phyloP scores from a whole-genome alignment of 2,888 invertebrate species.

The Tupiocoris notatus region DNA sequence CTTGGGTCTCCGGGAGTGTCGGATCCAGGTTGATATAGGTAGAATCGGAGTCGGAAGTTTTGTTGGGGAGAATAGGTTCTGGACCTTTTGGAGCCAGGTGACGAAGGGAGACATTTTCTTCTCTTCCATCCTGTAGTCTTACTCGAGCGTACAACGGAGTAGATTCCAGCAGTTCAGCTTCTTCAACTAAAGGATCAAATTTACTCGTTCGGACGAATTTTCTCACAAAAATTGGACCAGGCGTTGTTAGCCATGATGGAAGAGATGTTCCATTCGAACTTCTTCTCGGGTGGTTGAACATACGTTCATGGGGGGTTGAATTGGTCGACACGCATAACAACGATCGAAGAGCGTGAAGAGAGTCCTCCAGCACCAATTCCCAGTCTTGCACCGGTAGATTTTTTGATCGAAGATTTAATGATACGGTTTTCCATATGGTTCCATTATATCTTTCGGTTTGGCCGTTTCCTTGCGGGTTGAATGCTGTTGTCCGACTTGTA shows the following conservation, averaged over 20 bases:
- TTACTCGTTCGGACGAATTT: neutral
- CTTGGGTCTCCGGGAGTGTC: too few relatives aligned
- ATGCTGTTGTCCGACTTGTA: neutral
- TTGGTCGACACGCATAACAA: neutral
- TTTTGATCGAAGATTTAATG: neutral
- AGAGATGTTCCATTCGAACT: neutral
- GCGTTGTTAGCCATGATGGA: neutral
- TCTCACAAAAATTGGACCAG: neutral
- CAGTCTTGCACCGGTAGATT: neutral
- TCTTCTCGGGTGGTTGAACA: neutral
- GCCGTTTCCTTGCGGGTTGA: neutral
- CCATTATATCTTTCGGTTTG: neutral
- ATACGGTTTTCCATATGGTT: neutral
- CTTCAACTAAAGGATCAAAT: slow-evolving; percentile 3
- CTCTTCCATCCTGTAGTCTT: neutral
- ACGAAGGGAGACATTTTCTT: neutral
- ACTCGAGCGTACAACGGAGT: neutral
- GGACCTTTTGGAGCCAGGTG: neutral
- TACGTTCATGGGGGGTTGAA: slow-evolving; percentile 3
- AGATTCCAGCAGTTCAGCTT: slow-evolving; percentile 1
- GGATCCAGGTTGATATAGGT: too few relatives aligned
- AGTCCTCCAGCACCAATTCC: neutral
- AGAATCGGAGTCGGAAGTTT: neutral
- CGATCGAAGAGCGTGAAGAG: neutral
- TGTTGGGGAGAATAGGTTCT: too few relatives aligned